Evolutionary conservation across 2,113 vertebrate genomes (phyloP).

Genomic region (Microcebus jonahi): DNA sequence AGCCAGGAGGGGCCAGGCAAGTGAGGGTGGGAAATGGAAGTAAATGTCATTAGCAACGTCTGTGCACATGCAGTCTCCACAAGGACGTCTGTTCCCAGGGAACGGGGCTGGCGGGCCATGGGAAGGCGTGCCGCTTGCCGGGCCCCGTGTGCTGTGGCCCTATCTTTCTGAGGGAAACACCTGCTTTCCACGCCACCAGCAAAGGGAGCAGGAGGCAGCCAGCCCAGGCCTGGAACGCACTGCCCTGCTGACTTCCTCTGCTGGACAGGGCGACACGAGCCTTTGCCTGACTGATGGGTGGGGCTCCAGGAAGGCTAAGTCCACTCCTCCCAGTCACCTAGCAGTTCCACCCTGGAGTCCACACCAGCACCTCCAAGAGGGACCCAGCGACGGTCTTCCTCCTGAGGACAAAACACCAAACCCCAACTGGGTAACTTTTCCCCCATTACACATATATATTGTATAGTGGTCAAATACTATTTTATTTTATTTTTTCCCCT

Average conservation of each 20-base stretch:
- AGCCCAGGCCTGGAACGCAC: rapidly evolving
- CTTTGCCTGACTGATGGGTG: background rate
- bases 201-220: background rate
- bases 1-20: background rate
- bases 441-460: too few relatives aligned
- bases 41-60: background rate
- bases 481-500: too few relatives aligned
- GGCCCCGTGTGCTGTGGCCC: background rate
- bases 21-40: background rate
- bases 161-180: slow-evolving; percentile 26
- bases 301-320: background rate
- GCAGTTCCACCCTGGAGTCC: background rate
- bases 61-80: background rate
- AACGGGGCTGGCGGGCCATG: background rate
- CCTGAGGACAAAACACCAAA: background rate
- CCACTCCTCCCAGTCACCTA: background rate
- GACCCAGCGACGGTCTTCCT: background rate
- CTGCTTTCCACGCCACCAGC: slow-evolving; percentile 3
- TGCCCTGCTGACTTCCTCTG: background rate
- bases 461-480: too few relatives aligned
- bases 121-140: rapidly evolving
- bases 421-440: background rate
- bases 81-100: background rate
- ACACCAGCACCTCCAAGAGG: background rate
- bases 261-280: rapidly evolving